Conservation (phyloP, 2,888 invertebrate genomes). For the Plusia festucae region DNA sequence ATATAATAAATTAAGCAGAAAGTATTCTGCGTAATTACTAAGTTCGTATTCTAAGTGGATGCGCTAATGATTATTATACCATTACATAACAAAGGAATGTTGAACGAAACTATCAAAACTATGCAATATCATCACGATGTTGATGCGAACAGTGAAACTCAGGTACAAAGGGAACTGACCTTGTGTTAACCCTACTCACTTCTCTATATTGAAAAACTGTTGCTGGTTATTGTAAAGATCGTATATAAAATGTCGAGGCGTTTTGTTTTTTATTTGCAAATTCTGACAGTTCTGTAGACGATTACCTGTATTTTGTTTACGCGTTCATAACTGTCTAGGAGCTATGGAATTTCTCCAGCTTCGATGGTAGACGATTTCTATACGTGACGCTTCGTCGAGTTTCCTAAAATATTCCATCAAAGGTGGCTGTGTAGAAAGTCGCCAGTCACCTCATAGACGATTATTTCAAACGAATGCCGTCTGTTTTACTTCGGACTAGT, state of each 20-base stretch:
- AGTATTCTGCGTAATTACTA: not conserved
- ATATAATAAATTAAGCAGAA: not conserved
- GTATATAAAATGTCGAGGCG: not conserved
- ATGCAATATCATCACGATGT: not conserved
- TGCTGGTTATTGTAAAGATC: not conserved
- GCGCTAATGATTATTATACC: not conserved
- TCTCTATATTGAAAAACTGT: conserved; percentile 4
- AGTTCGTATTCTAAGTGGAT: conserved; percentile 5
- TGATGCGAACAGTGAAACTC: conserved; percentile 7
- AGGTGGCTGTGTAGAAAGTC: not conserved
- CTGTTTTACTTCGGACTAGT: not conserved
- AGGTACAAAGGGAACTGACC: conserved; percentile 22
- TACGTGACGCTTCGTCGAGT: not conserved
- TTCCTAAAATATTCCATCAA: not conserved
- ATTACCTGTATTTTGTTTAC: not conserved
- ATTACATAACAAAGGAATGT: conserved; percentile 8
- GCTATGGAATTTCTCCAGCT: not conserved
- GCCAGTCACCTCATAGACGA: conserved; percentile 1
- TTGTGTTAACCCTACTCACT: conserved; percentile 17
- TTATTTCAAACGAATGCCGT: not conserved
- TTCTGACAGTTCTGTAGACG: not conserved
- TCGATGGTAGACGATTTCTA: not conserved
- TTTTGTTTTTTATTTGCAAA: not conserved
- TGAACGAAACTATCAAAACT: not conserved
- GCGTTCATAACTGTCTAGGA: conserved; percentile 4